A percentile compares a stretch with the other conserved stretches of the same genome.
Conservation (phyloP, 2,888 invertebrate genomes). For the Diabrotica balteata region DNA sequence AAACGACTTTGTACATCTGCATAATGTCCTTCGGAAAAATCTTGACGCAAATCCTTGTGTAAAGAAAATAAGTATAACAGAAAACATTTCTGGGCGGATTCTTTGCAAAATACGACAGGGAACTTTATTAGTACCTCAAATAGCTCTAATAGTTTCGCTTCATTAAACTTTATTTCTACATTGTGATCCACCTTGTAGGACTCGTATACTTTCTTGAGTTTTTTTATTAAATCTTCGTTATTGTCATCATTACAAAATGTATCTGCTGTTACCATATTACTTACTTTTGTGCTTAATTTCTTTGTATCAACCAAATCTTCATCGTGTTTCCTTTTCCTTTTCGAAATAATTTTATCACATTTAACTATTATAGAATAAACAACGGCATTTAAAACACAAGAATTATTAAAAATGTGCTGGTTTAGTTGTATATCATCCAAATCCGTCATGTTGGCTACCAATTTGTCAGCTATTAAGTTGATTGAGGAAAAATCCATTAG, state of each 20-base stretch:
- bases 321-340: slow-evolving; percentile 48
- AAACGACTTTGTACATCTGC: slow-evolving; percentile 21
- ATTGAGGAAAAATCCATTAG: slow-evolving; percentile 46
- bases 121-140: slow-evolving; percentile 47
- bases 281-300: slow-evolving; percentile 42
- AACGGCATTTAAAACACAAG: slow-evolving; percentile 43
- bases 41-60: slow-evolving; percentile 44
- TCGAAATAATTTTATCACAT: slow-evolving; percentile 51
- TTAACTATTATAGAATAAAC: slow-evolving; percentile 45
- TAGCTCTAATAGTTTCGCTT: slow-evolving; percentile 37
- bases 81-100: slow-evolving; percentile 44
- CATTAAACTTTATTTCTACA: slow-evolving; percentile 30
- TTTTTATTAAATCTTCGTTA: slow-evolving; percentile 27
- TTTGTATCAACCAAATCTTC: slow-evolving; percentile 33
- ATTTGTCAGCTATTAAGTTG: slow-evolving; percentile 40
- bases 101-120: slow-evolving; percentile 47
- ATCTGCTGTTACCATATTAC: slow-evolving; percentile 26
- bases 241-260: slow-evolving; percentile 26
- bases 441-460: slow-evolving; percentile 33
- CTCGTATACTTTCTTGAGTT: slow-evolving; percentile 33
- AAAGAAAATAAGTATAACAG: slow-evolving; percentile 50
- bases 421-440: slow-evolving; percentile 30
- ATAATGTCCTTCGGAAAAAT: slow-evolving; percentile 30
- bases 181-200: slow-evolving; percentile 5
- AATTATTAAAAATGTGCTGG: slow-evolving; percentile 37